A percentile compares a stretch with the other conserved stretches of the same genome.
phyloP scores from a whole-genome alignment of 2,797 vertebrate species.

The Notolabrus celidotus region DNA sequence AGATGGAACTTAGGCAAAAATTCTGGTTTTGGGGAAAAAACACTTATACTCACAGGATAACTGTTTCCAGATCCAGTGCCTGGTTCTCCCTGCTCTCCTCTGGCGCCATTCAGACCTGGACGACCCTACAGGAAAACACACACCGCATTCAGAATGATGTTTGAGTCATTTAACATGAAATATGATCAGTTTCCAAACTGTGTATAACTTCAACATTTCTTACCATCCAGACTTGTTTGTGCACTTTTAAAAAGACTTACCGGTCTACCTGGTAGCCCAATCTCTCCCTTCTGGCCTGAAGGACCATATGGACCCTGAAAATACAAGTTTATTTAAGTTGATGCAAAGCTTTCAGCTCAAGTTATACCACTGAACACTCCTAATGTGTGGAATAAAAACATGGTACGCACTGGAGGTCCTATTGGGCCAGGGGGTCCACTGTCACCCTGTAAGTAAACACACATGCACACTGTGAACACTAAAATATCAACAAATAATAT shows the following conservation, averaged over 20 bases:
- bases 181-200: not conserved
- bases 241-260: constrained; percentile 77
- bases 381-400: not conserved
- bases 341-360: not conserved
- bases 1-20: no score
- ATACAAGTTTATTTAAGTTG: not conserved
- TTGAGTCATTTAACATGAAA: no score
- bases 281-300: constrained; percentile 91
- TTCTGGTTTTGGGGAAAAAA: not conserved
- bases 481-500: no score
- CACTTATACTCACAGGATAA: constrained; percentile 80
- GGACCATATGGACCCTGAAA: constrained; percentile 75
- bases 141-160: not conserved
- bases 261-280: constrained; percentile 93
- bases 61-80: constrained; percentile 62
- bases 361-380: not conserved
- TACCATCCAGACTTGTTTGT: not conserved
- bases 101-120: constrained; percentile 91
- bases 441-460: constrained; percentile 67
- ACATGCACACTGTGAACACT: not conserved
- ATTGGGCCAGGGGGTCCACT: constrained; percentile 69
- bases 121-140: constrained; percentile 86
- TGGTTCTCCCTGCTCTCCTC: constrained; percentile 90
- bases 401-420: constrained; percentile 73
- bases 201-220: not conserved